phyloP scores from a whole-genome alignment of 2,797 vertebrate species.

The Glossophaga mutica region DNA sequence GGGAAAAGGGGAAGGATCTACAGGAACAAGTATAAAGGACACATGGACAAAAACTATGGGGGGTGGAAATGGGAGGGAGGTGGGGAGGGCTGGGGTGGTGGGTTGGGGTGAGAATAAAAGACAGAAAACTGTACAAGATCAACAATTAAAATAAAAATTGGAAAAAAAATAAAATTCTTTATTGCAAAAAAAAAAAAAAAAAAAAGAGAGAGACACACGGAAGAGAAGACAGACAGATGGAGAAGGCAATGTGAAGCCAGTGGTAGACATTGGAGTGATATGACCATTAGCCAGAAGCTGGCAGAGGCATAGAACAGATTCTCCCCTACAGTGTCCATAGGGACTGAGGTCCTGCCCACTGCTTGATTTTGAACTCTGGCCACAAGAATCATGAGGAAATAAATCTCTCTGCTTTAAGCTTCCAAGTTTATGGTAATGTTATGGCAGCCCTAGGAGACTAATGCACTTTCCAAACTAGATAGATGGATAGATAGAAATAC shows the following conservation, averaged over 20 bases:
- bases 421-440: not conserved
- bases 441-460: not conserved
- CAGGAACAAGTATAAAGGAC: too few species aligned
- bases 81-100: too few species aligned
- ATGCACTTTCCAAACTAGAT: not conserved
- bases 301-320: not conserved
- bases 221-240: not conserved
- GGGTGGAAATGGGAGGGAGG: too few species aligned
- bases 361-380: not conserved
- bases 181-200: too few species aligned
- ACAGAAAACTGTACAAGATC: too few species aligned
- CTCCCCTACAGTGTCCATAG: not conserved
- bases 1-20: too few species aligned
- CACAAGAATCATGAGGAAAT: not conserved
- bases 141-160: too few species aligned
- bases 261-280: not conserved
- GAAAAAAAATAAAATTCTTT: too few species aligned
- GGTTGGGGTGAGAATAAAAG: too few species aligned
- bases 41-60: too few species aligned
- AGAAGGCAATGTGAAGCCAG: not conserved
- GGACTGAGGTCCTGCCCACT: not conserved
- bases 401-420: not conserved
- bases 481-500: not conserved
- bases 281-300: not conserved
- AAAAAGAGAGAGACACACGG: not conserved